Evolutionary conservation across 2,888 invertebrate genomes (phyloP), one percentile per base, ranked within the genome.

Genomic region (Anaspis maculata): DNA sequence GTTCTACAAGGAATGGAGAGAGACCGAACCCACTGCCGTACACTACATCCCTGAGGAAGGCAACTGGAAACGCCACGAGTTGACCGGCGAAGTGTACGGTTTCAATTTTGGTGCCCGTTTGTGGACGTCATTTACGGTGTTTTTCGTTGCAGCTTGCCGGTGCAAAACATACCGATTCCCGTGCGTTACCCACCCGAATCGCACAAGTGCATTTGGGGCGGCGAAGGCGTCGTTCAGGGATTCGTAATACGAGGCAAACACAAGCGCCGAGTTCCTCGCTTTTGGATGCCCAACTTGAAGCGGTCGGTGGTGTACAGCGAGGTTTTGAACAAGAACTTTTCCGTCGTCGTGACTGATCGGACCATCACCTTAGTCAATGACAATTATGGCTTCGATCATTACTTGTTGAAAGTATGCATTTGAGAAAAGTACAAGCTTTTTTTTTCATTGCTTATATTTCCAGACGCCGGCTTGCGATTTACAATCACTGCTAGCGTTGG

Each of bases 171-270:
- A 24, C 77, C 83, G 15, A 64, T 96, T 15, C 86, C 84, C 1
- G 55, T 92, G 2, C 74, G 76, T 43, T 83, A 77, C 59, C 87
- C 95, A 0, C 69, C 74, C 22, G 89, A 96, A 67, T 70, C 82
- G 34, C 70, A 95, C 59, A 55, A 77, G 25, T 95, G 95, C 16
- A 71, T 98, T 44, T 97, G 96, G 96, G 97, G 95, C 42, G 97
- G 97, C 5, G 98, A 98, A 70, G 90, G 83, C 16, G 74, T 97
- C 0, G 69, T 98, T 13, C 83, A 89, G 70, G 97, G 94, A 28
- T 88, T 84, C 56, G 74, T 77, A 56, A 83, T 83, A 54, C 73
- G 76, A 27, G 64, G 72, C 30, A 68, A 66, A 2, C 64, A 62
- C 2, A 68, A 68, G 30, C 71, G 80, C 36, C 74, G 90, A 52